Evolutionary conservation across 1,140 invertebrate genomes (phyloP), one percentile per base, ranked within the genome.

Genomic region (Lepidurus packardi): DNA sequence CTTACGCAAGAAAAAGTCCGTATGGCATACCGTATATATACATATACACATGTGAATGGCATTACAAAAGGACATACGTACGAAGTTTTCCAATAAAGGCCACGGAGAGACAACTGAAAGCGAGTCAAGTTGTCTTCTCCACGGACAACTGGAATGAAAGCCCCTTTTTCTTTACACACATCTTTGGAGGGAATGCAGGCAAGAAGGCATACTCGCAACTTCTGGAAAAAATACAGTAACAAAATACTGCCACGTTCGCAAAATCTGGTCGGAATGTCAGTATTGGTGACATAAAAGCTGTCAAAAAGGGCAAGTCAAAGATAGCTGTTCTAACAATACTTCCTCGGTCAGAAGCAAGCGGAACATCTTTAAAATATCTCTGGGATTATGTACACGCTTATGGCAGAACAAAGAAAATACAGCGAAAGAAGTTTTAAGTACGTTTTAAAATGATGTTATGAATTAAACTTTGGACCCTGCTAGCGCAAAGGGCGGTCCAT

Each of bases 131-230:
- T 65, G 53, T 21, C 53, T 65, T n/a, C 53, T 7, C 34, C 53
- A 65, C 16, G 53, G 21, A 65, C 16, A 65, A 65, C 7, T 65
- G 53, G 53, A 65, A 65, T 65, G 53, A 65, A 65, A 65, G 53
- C 53, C 53, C 53, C 53, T 65, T 65, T 65, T 7, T 34, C 34
- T 34, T 9, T 65, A 65, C 53, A 65, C 53, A 65, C 7, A 21
- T 65, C 53, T 65, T 65, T 65, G 53, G 53, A 65, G 53, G 53
- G 53, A 65, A 65, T 65, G 53, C n/a, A 65, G 53, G 53, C 53
- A 65, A 65, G 53, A 65, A 65, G 53, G 53, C 53, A n/a, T 21
- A 16, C 53, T 65, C 53, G 53, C 53, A 65, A 65, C 53, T 65
- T 65, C 53, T 21, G 53, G 16, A 1, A 65, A n/a, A 65, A 65